Evolutionary conservation across 1,140 invertebrate species (phyloP), one percentile per base, ranked within the genome.

Genomic region (Drosophila ficusphila): DNA sequence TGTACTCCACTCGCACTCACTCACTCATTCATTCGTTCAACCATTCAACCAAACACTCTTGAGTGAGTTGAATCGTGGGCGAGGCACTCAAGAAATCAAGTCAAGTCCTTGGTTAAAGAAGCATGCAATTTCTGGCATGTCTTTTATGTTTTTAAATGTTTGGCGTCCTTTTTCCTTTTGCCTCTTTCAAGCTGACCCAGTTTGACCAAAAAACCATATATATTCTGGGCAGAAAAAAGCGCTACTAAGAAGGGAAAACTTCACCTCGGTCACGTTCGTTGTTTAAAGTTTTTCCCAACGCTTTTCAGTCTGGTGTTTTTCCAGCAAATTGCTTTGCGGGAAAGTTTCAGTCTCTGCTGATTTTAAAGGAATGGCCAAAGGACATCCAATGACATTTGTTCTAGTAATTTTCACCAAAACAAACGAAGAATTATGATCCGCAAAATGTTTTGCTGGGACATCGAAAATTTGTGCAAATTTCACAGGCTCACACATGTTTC

Each of bases 251-350:
- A 42, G 54, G 54, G 65, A 75, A 85, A 76, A 79, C 65, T 78
- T 75, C 39, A 69, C 49, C 75, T 57, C 75, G 70, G 79, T 85
- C 79, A 85, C 79, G 79, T 85, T 76, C 71, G 71, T 56, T 75
- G 62, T 68, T 83, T 72, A 72, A 72, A 72, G 67, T 73, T 71
- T 67, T 78, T 65, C 51, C 46, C 56, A 29, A 57, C 38, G 38
- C 29, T 62, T 62, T 44, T 34, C 25, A 21, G 25, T 27, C 7
- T 38, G 56, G 52, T 70, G 48, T 65, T 69, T 58, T 74, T 74
- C 23, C 36, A 47, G 48, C 61, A 64, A 74, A 79, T 60, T 67
- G 34, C 44, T 36, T 23, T 42, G 38, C 52, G 54, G 16, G 9
- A 70, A 70, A 71, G 38, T 48, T 71, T 71, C 18, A 6, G 12